These are phyloP conservation scores for Harpalus rubripes DNA, from an alignment of 2,888 invertebrate genomes.

Conservation along the genomic window DNA sequence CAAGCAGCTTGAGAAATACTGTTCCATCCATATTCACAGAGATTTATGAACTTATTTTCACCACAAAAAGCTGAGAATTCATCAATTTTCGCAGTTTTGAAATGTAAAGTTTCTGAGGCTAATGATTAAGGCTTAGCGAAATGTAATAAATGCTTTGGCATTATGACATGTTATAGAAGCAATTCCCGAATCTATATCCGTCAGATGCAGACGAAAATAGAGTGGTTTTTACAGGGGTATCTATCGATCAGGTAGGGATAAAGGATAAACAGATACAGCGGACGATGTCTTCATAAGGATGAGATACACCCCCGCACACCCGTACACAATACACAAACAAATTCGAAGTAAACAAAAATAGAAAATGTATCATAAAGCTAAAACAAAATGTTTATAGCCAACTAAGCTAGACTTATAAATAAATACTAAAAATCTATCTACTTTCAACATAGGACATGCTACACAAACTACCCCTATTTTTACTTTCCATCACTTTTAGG, in stretches of 20 bases:
- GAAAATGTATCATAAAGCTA: no score
- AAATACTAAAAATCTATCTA: no score
- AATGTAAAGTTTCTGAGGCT: neutral
- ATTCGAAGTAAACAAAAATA: neutral
- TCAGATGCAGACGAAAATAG: constrained; percentile 45
- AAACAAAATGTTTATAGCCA: no score
- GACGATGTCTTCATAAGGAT: constrained; percentile 36
- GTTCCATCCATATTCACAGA: constrained; percentile 31
- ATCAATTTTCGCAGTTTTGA: constrained; percentile 11
- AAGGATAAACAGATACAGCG: constrained; percentile 52
- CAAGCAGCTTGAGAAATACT: neutral
- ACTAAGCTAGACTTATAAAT: no score
- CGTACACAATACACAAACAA: neutral
- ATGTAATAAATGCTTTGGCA: constrained; percentile 45
- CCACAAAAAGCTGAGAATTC: constrained; percentile 36
- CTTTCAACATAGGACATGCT: no score
- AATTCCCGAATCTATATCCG: constrained; percentile 38
- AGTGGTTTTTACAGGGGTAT: constrained; percentile 27
- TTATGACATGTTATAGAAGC: constrained; percentile 37
- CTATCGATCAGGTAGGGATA: constrained; percentile 35
- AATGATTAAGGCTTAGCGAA: neutral
- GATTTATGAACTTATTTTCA: constrained; percentile 36
- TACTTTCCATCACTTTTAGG: no score
- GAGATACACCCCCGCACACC: neutral
- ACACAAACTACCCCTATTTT: no score